These are phyloP conservation scores for Odiellus spinosus DNA, from an alignment of 2,888 invertebrate species.

Conservation along the genomic window DNA sequence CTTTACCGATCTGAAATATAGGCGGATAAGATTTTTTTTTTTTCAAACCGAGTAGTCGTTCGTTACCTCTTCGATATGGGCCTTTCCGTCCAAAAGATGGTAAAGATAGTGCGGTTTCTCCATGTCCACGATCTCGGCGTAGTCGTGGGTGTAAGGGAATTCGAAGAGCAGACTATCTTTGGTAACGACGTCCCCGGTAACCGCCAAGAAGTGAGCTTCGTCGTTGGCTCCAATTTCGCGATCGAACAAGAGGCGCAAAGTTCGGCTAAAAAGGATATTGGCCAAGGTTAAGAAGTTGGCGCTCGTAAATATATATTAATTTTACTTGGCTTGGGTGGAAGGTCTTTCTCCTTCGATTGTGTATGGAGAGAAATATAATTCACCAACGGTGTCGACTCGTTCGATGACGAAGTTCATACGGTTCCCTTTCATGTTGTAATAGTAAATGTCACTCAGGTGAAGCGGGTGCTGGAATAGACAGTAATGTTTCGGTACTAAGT, in stretches of 20 bases:
- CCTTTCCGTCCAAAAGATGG: constrained; percentile 9
- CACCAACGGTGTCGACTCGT: constrained; percentile 9
- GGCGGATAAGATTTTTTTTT: no score
- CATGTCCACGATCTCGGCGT: constrained; percentile 9
- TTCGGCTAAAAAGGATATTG: constrained; percentile 3
- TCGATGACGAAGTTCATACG: constrained; percentile 16
- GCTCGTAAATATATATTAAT: no score
- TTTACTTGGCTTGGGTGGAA: constrained; percentile 8
- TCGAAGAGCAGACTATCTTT: constrained; percentile 7
- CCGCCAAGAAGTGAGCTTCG: not conserved
- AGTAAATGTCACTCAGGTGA: constrained; percentile 11
- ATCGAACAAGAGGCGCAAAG: constrained; percentile 8
- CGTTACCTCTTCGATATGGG: constrained; percentile 8
- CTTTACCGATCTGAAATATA: constrained; percentile 6
- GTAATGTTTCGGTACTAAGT: no score
- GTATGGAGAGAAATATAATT: constrained; percentile 11
- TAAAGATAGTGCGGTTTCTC: constrained; percentile 13
- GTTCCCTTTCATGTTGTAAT: constrained; percentile 17
- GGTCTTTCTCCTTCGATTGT: constrained; percentile 12
- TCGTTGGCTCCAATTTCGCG: not conserved
- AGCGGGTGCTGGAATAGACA: constrained; percentile 9
- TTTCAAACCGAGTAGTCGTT: no score
- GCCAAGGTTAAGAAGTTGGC: not conserved
- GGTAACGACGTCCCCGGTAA: constrained; percentile 3
- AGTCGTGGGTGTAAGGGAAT: constrained; percentile 10